Evolutionary conservation across 1,140 invertebrate genomes (phyloP), one percentile per base, ranked within the genome.

Genomic region (Drosophila paulistorum): DNA sequence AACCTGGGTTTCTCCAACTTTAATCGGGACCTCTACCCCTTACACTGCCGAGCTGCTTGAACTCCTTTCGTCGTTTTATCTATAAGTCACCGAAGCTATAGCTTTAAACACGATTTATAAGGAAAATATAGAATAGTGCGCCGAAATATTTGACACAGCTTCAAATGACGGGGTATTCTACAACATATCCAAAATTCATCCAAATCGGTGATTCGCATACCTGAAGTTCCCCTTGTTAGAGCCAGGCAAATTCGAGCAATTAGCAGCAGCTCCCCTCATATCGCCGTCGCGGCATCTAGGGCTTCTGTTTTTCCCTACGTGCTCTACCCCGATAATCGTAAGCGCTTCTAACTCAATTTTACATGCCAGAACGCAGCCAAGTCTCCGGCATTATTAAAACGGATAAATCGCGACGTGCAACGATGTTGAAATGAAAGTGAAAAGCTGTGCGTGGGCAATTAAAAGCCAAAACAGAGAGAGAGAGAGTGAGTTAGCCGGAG

Each of bases 391-490:
- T 85, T 85, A 85, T 85, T 86, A 85, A 86, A 85, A 81, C 79
- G 82, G 82, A 86, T 86, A 85, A 85, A 81, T 86, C 75, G 82
- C 82, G 79, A 86, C 83, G 79, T 79, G 83, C 77, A 61, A 64
- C 77, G 81, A 79, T 70, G 77, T 72, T 81, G 84, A 81, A 51
- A 64, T 60, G 73, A 87, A 87, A 87, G 84, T 87, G 79, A 87
- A 87, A 87, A 89, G 84, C 80, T 89, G 83, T 83, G 83, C 83
- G 84, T 87, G 79, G 83, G 83, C 79, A 87, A 87, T 87, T 87
- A 87, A 89, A 86, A 89, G 76, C 61, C 69, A 58, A 68, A 54
- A 63, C 2, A 13, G 7, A 33, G 1, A 39, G 2, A 14, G 17
- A 17, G 37, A 45, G 45, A 20, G 35, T 45, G 48, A 10, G 30